Evolutionary conservation across 2,797 vertebrate species (phyloP).

Genomic region (Leptatherina wallacei): DNA sequence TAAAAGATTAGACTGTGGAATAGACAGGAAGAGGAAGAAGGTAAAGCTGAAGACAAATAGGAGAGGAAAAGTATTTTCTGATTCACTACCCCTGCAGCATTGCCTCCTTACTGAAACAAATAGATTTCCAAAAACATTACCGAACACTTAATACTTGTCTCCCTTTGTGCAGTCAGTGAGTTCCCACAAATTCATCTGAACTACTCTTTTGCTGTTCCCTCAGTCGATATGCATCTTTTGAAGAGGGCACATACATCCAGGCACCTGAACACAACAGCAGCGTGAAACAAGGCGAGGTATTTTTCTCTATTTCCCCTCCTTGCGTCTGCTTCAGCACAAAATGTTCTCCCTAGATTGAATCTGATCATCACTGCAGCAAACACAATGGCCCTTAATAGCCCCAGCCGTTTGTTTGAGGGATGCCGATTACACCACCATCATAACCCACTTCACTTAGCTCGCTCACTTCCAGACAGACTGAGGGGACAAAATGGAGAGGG

Average conservation of each 20-base stretch:
- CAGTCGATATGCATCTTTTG: constrained; percentile 69
- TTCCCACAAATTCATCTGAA: constrained; percentile 56
- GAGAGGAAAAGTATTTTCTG: constrained; percentile 41
- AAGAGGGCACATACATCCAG: constrained; percentile 65
- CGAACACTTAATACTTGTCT: constrained; percentile 52
- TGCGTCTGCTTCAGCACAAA: constrained; percentile 70
- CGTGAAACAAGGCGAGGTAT: constrained; percentile 55
- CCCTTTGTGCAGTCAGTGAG: constrained; percentile 45
- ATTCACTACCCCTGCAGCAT: constrained; percentile 34
- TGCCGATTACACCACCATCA: constrained; percentile 84
- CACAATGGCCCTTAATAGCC: constrained; percentile 84
- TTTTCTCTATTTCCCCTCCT: constrained; percentile 62
- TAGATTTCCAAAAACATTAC: constrained; percentile 57
- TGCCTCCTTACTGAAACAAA: constrained; percentile 61
- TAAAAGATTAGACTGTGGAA: neutral
- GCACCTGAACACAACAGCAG: constrained; percentile 63
- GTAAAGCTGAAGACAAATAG: constrained; percentile 45
- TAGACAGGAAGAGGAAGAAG: constrained; percentile 8
- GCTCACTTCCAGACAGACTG: constrained; percentile 75
- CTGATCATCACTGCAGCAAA: constrained; percentile 83
- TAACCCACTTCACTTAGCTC: constrained; percentile 82
- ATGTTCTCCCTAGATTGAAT: constrained; percentile 81
- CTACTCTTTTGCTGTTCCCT: constrained; percentile 57
- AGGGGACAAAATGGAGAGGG: constrained; percentile 69
- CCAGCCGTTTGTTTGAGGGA: constrained; percentile 82